Evolutionary conservation across 2,888 invertebrate species (phyloP).

Genomic region (Caenorhabditis sinica): DNA sequence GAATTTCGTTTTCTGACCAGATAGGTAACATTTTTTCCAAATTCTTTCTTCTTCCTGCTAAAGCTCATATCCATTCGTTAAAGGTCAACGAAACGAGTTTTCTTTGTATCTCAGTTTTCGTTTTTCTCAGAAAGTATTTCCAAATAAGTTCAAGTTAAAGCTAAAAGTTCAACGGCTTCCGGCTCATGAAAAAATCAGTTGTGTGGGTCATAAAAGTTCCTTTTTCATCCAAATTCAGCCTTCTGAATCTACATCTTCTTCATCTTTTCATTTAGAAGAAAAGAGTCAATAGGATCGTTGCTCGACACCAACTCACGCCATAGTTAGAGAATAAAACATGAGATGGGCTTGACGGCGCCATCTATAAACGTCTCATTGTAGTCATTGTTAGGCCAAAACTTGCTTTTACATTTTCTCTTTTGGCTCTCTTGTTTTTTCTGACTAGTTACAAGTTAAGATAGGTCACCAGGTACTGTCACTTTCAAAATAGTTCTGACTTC

Average conservation of each 20-base stretch:
- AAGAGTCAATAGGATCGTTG: conserved; percentile 49
- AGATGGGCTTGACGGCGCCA: conserved; percentile 44
- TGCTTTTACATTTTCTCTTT: conserved; percentile 25
- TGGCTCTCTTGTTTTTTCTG: background rate
- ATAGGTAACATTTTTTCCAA: conserved; percentile 60
- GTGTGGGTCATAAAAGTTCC: conserved; percentile 28
- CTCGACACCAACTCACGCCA: conserved; percentile 61
- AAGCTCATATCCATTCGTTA: conserved; percentile 5
- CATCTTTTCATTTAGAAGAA: conserved; percentile 25
- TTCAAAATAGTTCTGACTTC: background rate
- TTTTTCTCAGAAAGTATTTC: background rate
- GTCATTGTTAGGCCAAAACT: conserved; percentile 52
- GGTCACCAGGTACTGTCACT: background rate
- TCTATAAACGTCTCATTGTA: conserved; percentile 61
- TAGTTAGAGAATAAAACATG: conserved; percentile 59
- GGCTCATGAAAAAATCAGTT: conserved; percentile 40
- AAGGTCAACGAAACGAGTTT: conserved; percentile 19
- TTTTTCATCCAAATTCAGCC: conserved; percentile 10
- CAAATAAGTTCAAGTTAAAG: conserved; percentile 8
- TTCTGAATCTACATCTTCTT: conserved; percentile 23
- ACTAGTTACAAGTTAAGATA: background rate
- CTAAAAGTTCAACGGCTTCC: conserved; percentile 18
- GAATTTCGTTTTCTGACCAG: conserved; percentile 73
- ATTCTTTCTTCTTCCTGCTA: background rate
- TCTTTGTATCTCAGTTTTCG: conserved; percentile 8